Conservation (phyloP, 2,797 vertebrate species). For the Dicrostonyx torquatus region DNA sequence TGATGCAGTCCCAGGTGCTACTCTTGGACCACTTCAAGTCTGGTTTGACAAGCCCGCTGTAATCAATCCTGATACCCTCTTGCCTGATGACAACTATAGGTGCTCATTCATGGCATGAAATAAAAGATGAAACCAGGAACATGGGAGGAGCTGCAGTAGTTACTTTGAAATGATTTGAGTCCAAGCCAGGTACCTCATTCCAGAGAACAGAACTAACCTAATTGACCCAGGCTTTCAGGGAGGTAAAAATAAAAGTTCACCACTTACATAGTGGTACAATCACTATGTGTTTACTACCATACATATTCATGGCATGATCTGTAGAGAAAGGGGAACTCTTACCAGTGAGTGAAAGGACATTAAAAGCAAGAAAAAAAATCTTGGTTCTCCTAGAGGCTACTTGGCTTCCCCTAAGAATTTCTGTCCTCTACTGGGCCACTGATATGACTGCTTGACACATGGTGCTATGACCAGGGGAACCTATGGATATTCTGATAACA, state of each 20-base stretch:
- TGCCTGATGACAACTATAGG: neutral
- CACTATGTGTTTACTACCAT: neutral
- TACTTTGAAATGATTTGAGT: neutral
- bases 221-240: neutral
- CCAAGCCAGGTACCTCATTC: neutral
- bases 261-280: neutral
- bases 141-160: neutral
- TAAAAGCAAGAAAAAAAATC: neutral
- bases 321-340: neutral
- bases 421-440: neutral
- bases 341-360: neutral
- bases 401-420: neutral
- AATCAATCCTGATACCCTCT: neutral
- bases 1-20: neutral
- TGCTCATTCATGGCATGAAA: neutral
- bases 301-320: neutral
- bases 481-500: neutral
- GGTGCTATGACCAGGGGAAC: neutral
- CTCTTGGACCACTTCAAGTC: neutral
- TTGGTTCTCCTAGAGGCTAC: too few relatives aligned
- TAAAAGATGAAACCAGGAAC: neutral
- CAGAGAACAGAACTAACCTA: neutral
- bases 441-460: neutral
- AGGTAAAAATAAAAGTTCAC: neutral
- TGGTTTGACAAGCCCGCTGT: neutral